Conservation (phyloP, 2,797 vertebrate genomes). For the Prunella strophiata region DNA sequence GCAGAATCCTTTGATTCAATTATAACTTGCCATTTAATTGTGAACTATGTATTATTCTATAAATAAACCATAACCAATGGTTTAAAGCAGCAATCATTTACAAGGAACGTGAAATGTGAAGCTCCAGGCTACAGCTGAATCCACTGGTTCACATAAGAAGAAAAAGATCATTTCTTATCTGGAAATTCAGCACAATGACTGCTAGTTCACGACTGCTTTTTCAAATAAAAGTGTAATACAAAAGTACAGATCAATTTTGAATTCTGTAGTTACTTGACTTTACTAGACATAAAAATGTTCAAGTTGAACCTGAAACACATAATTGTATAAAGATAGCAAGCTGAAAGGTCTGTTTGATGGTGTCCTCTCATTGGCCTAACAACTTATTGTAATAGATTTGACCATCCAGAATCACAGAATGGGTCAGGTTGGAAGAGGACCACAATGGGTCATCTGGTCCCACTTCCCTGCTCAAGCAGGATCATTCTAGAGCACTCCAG, state of each 20-base stretch:
- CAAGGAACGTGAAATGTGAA: not conserved
- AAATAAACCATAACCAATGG: conserved; percentile 48
- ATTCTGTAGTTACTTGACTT: not conserved
- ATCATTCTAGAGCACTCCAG: not conserved
- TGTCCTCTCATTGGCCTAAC: not conserved
- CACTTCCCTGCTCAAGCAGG: not conserved
- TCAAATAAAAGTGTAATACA: not conserved
- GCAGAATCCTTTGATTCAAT: conserved; percentile 63
- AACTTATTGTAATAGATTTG: not conserved
- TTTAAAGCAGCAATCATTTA: conserved; percentile 34
- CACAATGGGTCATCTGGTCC: not conserved
- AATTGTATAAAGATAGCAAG: not conserved
- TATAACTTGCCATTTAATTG: conserved; percentile 55
- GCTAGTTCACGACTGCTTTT: not conserved
- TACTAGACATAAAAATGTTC: not conserved
- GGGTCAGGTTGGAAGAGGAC: not conserved
- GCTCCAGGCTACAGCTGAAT: not conserved
- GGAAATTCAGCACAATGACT: not conserved
- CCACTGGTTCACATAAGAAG: not conserved
- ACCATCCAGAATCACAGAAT: not conserved
- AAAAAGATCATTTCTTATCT: not conserved
- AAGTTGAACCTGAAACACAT: not conserved
- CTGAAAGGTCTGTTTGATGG: not conserved
- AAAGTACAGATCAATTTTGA: not conserved
- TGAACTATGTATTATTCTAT: conserved; percentile 41